Evolutionary conservation across 2,113 vertebrate species (phyloP).

Genomic region (Halichoeres trimaculatus): DNA sequence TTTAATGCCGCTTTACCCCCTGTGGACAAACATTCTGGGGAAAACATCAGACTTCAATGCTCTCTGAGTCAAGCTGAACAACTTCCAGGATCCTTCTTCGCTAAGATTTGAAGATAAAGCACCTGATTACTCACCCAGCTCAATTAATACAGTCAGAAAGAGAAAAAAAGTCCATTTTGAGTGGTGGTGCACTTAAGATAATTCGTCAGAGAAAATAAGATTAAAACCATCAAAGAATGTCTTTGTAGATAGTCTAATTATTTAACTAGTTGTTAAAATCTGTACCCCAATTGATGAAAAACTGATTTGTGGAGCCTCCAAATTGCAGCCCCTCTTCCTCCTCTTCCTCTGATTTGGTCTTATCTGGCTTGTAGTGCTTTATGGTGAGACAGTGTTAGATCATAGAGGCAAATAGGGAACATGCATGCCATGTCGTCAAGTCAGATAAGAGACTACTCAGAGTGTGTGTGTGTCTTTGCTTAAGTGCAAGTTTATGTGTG

Average conservation of each 20-base stretch:
- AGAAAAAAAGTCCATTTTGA: slow-evolving; percentile 55
- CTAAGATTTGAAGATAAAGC: slow-evolving; percentile 17
- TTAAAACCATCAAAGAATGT: slow-evolving; percentile 84
- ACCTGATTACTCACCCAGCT: slow-evolving; percentile 49
- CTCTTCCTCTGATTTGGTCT: slow-evolving; percentile 68
- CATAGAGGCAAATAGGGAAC: slow-evolving; percentile 80
- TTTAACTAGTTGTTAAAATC: slow-evolving; percentile 68
- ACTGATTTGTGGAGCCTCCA: slow-evolving; percentile 68
- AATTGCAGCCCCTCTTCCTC: slow-evolving; percentile 62
- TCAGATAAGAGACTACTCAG: slow-evolving; percentile 79
- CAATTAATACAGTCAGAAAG: slow-evolving; percentile 57
- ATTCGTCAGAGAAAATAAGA: slow-evolving; percentile 77
- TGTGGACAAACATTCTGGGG: no score
- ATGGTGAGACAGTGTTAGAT: slow-evolving; percentile 77
- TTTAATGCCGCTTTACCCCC: no score
- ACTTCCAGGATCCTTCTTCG: no score
- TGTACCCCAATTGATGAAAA: slow-evolving; percentile 74
- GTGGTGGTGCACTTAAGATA: slow-evolving; percentile 59
- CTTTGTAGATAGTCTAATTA: slow-evolving; percentile 85
- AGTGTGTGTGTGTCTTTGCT: slow-evolving; percentile 48
- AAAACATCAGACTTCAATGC: no score
- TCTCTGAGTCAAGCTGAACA: no score
- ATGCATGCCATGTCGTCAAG: slow-evolving; percentile 83
- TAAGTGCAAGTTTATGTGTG: slow-evolving; percentile 57
- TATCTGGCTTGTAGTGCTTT: slow-evolving; percentile 73